These are phyloP conservation scores for Gasterosteus aculeatus DNA, from an alignment of 2,113 vertebrate genomes.

Conservation along the genomic window DNA sequence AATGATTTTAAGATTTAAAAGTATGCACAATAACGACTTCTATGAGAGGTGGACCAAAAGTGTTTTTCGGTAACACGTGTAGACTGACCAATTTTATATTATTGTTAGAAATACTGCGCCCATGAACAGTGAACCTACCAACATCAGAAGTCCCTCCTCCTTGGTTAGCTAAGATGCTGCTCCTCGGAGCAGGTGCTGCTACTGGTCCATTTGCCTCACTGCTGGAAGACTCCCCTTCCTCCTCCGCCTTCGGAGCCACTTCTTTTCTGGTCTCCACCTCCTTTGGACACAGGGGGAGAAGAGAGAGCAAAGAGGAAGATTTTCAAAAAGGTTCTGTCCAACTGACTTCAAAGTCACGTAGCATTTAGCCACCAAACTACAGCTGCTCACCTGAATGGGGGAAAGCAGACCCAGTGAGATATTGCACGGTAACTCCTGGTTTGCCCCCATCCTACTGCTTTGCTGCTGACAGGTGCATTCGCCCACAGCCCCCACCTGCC, in stretches of 20 bases:
- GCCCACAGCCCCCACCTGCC: constrained; percentile 4
- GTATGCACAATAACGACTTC: too few species aligned
- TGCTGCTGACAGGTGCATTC: constrained; percentile 56
- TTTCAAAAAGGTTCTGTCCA: neutral
- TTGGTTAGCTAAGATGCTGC: constrained; percentile 7
- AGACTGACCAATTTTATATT: neutral
- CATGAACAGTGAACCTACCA: constrained; percentile 34
- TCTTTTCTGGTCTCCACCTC: constrained; percentile 61
- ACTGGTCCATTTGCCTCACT: constrained; percentile 78
- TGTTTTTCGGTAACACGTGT: neutral
- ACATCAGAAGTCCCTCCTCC: constrained; percentile 69
- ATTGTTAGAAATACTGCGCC: neutral
- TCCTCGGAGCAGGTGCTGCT: constrained; percentile 11
- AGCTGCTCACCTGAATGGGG: constrained; percentile 71
- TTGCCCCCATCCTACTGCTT: constrained; percentile 57
- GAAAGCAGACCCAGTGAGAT: constrained; percentile 73
- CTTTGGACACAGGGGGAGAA: constrained; percentile 33
- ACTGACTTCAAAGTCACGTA: neutral
- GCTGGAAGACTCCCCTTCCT: constrained; percentile 70
- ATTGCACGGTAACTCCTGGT: constrained; percentile 76
- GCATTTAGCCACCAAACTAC: neutral
- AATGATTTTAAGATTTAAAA: too few species aligned
- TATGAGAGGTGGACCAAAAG: neutral
- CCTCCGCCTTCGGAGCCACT: constrained; percentile 70
- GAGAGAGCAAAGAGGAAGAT: neutral